Percentiles rank a stretch among this genome's conserved stretches.
Conservation (phyloP, 2,113 vertebrate species). For the Tauraco erythrolophus region DNA sequence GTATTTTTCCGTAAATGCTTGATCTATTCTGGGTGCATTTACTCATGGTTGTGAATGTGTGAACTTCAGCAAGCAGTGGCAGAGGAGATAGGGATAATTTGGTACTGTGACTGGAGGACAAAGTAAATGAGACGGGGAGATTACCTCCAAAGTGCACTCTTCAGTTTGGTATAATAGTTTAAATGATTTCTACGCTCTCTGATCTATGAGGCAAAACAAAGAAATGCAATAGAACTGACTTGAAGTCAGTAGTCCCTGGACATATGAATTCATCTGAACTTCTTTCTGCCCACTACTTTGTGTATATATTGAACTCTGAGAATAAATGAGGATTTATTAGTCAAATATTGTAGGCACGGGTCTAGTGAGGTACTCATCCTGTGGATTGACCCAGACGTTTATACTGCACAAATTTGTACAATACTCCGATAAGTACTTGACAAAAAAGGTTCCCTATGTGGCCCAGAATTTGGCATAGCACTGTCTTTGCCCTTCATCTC, state of each 20-base stretch:
- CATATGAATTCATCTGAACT: neutral
- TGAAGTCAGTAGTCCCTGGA: neutral
- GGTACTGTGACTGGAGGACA: neutral
- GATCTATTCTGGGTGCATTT: neutral
- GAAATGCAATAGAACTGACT: neutral
- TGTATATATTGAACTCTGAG: neutral
- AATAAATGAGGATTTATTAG: neutral
- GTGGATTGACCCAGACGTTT: neutral
- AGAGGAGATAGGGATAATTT: neutral
- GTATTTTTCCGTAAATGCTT: neutral
- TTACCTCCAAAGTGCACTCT: neutral
- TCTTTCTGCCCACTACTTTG: neutral
- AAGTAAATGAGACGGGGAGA: neutral
- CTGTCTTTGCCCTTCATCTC: neutral
- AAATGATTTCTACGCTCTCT: neutral
- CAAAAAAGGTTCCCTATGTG: neutral
- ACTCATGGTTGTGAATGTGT: neutral
- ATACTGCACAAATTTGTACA: neutral
- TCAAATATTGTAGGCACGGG: neutral
- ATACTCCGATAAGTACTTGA: neutral
- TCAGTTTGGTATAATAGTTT: neutral
- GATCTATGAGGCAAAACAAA: neutral
- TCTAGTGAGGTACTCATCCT: neutral
- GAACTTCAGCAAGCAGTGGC: neutral
- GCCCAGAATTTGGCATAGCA: neutral